Conservation (phyloP, 2,113 vertebrate species). For the Centropus bengalensis region DNA sequence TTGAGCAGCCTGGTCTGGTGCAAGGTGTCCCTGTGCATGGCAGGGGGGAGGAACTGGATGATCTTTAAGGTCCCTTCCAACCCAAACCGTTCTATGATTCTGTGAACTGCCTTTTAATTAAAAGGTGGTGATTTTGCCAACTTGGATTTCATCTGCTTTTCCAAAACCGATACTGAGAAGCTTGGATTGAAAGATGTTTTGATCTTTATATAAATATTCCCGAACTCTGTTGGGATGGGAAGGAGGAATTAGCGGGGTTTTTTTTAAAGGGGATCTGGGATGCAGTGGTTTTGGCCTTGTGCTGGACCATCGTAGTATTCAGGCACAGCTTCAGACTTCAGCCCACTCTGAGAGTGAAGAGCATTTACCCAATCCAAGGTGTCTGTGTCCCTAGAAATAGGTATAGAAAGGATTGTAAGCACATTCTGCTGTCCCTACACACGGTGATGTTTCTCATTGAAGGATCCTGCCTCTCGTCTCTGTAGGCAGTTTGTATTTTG, state of each 20-base stretch:
- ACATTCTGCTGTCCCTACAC: neutral
- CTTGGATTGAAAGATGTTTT: neutral
- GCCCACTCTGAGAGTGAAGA: neutral
- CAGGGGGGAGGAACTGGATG: too few relatives aligned
- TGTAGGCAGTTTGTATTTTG: neutral
- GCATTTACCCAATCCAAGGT: neutral
- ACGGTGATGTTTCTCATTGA: neutral
- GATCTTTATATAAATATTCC: neutral
- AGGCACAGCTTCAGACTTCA: neutral
- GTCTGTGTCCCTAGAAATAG: neutral
- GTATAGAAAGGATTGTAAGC: neutral
- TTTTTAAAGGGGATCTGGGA: neutral
- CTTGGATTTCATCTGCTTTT: neutral
- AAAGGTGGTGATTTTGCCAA: neutral
- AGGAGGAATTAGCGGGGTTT: neutral
- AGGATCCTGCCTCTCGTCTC: neutral
- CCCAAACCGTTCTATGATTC: too few relatives aligned
- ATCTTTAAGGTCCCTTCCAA: too few relatives aligned
- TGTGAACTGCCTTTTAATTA: neutral
- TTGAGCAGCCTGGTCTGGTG: too few relatives aligned
- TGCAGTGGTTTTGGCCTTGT: neutral
- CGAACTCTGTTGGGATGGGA: neutral
- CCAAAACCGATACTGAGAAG: neutral
- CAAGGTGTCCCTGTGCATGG: too few relatives aligned
- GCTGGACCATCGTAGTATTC: neutral